Evolutionary conservation across 37 sponge, comb jelly and placozoan genomes (phyloP).

Genomic region (Petrosia ficiformis): DNA sequence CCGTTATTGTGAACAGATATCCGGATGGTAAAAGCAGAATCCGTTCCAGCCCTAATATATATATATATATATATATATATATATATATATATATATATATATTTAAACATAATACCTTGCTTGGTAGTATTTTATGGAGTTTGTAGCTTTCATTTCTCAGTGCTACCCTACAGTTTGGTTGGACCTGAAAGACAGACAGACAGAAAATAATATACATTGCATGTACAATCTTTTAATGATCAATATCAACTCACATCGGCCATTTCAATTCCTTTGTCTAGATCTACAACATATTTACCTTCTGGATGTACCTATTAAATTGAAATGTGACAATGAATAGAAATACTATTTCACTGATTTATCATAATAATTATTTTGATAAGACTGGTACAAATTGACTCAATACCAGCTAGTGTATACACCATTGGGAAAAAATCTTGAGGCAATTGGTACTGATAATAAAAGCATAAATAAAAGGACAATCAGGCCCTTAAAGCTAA

Average conservation of each 20-base stretch:
- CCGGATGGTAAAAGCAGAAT: too few species aligned
- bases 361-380: too few species aligned
- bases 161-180: constrained; percentile 83
- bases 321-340: neutral
- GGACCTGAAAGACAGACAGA: constrained; percentile 33
- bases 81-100: neutral
- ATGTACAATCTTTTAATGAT: neutral
- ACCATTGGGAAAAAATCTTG: too few species aligned
- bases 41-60: too few species aligned
- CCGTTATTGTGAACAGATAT: too few species aligned
- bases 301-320: constrained; percentile 93
- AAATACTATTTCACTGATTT: too few species aligned
- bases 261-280: constrained; percentile 94
- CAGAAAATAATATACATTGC: neutral
- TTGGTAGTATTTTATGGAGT: constrained; percentile 98
- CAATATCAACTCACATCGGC: constrained; percentile 30
- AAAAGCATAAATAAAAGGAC: too few species aligned
- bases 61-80: too few species aligned
- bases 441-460: too few species aligned
- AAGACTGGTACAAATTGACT: too few species aligned
- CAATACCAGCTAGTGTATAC: too few species aligned
- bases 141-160: constrained; percentile 94
- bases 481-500: too few species aligned
- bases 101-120: neutral
- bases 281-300: constrained; percentile 97